A percentile compares a stretch with the other conserved stretches of the same genome.
Evolutionary conservation across 2,113 vertebrate species (phyloP).

Genomic region (Tragulus kanchil): DNA sequence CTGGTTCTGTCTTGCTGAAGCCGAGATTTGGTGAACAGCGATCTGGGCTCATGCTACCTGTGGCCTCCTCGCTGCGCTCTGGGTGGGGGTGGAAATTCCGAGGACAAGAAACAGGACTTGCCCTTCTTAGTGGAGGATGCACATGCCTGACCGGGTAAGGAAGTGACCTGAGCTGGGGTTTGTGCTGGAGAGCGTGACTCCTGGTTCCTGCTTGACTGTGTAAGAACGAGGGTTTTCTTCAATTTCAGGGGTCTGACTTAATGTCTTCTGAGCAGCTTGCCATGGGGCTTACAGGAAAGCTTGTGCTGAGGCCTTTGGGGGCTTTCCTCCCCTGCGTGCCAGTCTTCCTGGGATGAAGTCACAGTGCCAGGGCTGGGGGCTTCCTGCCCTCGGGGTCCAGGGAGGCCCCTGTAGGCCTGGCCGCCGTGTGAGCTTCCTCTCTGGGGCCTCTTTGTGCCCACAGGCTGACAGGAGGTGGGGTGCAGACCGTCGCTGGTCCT

Average conservation of each 20-base stretch:
- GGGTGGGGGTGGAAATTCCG: background rate
- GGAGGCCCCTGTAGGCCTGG: background rate
- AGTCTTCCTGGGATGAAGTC: background rate
- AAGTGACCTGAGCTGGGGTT: too few relatives aligned
- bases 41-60: background rate
- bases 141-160: background rate
- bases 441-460: fast-evolving
- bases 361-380: background rate
- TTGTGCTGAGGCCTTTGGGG: background rate
- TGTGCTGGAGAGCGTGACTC: background rate
- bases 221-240: background rate
- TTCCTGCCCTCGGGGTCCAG: background rate
- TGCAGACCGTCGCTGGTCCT: background rate
- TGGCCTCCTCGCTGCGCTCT: background rate
- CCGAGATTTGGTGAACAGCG: background rate
- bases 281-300: background rate
- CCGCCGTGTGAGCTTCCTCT: background rate
- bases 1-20: background rate
- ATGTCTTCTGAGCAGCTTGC: background rate
- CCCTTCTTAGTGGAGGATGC: background rate
- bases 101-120: background rate
- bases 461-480: background rate
- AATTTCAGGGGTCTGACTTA: background rate
- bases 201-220: background rate
- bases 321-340: background rate